Evolutionary conservation across 2,888 invertebrate species (phyloP).

Genomic region (Melanotus villosus): DNA sequence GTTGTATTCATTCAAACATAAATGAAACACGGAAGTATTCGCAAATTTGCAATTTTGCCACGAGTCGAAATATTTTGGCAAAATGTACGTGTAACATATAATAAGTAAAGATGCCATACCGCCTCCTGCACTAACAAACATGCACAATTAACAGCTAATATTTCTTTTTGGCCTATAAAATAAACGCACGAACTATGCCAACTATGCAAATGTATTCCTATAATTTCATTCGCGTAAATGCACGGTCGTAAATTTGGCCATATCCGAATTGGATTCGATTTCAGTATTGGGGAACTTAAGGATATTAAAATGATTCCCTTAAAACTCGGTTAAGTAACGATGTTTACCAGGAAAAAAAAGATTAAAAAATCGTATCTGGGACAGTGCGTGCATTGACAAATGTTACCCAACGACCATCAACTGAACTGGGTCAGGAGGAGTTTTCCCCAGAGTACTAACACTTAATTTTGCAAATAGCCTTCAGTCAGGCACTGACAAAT

Average conservation of each 20-base stretch:
- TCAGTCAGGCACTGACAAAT: neutral
- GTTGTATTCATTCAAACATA: conserved; percentile 13
- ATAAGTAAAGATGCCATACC: neutral
- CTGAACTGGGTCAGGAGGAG: neutral
- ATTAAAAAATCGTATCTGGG: too few relatives aligned
- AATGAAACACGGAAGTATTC: conserved; percentile 28
- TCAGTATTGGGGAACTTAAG: too few relatives aligned
- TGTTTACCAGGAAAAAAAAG: too few relatives aligned
- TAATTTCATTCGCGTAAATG: too few relatives aligned
- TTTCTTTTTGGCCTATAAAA: conserved; percentile 12
- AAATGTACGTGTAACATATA: neutral
- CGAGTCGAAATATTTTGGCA: conserved; percentile 23
- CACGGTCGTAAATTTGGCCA: too few relatives aligned
- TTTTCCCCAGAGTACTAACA: neutral
- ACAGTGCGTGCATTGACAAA: too few relatives aligned
- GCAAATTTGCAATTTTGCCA: conserved; percentile 18
- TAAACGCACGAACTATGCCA: conserved; percentile 13
- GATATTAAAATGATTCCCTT: too few relatives aligned
- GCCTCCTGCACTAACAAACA: neutral
- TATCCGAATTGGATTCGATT: too few relatives aligned
- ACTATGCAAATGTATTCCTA: neutral
- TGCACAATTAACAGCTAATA: conserved; percentile 30
- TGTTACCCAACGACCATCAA: too few relatives aligned
- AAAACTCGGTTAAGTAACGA: too few relatives aligned
- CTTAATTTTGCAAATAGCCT: neutral